A percentile compares a stretch with the other conserved stretches of the same genome.
Conservation (phyloP, 2,888 invertebrate species). For the Sphaerophoria rueppellii region DNA sequence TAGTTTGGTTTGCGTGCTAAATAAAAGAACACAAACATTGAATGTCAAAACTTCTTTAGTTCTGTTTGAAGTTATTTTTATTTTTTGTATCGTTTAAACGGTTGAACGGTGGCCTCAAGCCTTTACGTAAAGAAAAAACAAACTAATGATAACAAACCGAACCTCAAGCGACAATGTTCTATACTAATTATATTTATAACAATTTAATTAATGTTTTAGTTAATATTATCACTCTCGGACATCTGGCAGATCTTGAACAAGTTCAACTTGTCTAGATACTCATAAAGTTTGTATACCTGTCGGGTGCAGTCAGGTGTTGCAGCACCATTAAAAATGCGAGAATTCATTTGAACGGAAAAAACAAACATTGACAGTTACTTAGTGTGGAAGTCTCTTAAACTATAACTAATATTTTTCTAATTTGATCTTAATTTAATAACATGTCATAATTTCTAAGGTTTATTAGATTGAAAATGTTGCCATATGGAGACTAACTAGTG, state of each 20-base stretch:
- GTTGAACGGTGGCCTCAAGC: slow-evolving; percentile 48
- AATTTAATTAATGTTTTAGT: slow-evolving; percentile 20
- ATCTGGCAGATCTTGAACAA: slow-evolving; percentile 25
- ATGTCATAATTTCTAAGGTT: slow-evolving; percentile 3
- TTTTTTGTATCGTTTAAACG: slow-evolving; percentile 1
- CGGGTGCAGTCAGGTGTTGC: slow-evolving; percentile 4
- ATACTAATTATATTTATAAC: slow-evolving; percentile 11
- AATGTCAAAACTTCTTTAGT: neutral
- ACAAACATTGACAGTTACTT: neutral
- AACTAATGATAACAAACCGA: neutral
- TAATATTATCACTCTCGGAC: slow-evolving; percentile 5
- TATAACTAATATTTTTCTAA: neutral
- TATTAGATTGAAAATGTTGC: slow-evolving; percentile 4
- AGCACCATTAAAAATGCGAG: slow-evolving; percentile 8
- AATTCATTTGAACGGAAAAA: neutral
- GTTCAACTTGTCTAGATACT: slow-evolving; percentile 16
- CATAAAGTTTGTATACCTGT: no score
- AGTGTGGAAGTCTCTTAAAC: neutral
- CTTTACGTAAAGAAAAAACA: slow-evolving; percentile 23
- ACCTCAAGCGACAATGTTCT: slow-evolving; percentile 16
- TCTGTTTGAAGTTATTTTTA: neutral
- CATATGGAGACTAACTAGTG: neutral
- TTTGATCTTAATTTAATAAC: neutral
- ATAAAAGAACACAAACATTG: slow-evolving; percentile 32
- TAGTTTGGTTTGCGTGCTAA: slow-evolving; percentile 30